A percentile compares a stretch with the other conserved stretches of the same genome.
Conservation (phyloP, 2,113 vertebrate genomes). For the Nycticryphes semicollaris region DNA sequence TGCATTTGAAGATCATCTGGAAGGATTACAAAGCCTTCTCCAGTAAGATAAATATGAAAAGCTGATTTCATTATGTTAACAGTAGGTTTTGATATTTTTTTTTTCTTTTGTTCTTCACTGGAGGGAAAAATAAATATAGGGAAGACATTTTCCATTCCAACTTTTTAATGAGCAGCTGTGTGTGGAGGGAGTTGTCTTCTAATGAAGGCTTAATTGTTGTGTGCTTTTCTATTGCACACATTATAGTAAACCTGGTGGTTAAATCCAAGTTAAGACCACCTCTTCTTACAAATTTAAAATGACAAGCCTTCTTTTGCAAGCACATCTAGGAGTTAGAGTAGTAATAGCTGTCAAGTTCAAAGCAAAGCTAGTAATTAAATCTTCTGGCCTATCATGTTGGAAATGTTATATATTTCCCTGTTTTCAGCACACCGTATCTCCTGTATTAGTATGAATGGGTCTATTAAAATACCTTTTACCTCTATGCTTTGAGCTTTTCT, state of each 20-base stretch:
- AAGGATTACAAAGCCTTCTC: not conserved
- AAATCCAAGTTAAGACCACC: not conserved
- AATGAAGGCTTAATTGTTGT: not conserved
- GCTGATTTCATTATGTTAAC: not conserved
- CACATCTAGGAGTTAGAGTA: not conserved
- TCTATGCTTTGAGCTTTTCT: not conserved
- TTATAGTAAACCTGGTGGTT: not conserved
- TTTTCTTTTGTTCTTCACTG: not conserved
- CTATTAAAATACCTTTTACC: conserved; percentile 12
- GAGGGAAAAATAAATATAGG: not conserved
- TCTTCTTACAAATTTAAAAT: not conserved
- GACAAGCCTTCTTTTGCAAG: not conserved
- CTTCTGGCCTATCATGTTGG: not conserved
- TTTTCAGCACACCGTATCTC: not conserved
- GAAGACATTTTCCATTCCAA: not conserved
- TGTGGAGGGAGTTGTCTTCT: not conserved
- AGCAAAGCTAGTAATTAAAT: conserved; percentile 19
- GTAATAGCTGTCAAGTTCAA: conserved; percentile 22
- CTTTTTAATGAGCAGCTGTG: not conserved
- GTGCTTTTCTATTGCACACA: not conserved
- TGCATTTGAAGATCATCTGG: not conserved
- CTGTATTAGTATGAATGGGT: not conserved
- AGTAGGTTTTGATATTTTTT: not conserved
- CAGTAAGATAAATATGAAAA: not conserved
- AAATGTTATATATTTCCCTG: not conserved